These are phyloP conservation scores for Aquila chrysaetos DNA, from an alignment of 2,797 vertebrate genomes.

Conservation along the genomic window DNA sequence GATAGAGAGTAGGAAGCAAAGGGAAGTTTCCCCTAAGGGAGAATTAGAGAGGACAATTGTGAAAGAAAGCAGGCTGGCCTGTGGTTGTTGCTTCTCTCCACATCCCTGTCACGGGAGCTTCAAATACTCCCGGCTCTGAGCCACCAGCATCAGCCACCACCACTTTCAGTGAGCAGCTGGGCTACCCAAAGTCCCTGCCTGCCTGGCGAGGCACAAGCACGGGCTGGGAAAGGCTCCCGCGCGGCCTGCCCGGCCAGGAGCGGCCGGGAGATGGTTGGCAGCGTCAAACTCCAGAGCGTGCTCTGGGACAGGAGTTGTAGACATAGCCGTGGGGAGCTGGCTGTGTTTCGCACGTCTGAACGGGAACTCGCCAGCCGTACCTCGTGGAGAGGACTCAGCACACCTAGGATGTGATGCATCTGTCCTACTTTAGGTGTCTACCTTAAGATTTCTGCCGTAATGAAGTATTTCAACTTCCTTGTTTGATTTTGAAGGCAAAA, in stretches of 20 bases:
- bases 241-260: background rate
- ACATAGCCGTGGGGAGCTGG: background rate
- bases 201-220: background rate
- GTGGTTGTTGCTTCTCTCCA: background rate
- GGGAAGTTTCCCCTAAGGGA: background rate
- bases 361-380: background rate
- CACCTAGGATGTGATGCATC: accelerated
- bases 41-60: background rate
- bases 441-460: background rate
- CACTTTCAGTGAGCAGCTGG: background rate
- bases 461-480: background rate
- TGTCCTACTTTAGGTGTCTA: background rate
- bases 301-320: background rate
- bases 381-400: background rate
- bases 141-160: background rate
- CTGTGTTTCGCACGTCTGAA: background rate
- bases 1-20: background rate
- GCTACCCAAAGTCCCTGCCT: accelerated
- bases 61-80: background rate
- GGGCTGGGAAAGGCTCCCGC: background rate
- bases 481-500: background rate
- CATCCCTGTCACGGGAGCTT: background rate
- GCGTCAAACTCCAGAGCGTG: background rate
- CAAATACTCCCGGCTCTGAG: background rate
- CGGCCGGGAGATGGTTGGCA: background rate